Conservation (phyloP, 1,140 invertebrate species). For the Leptopilina boulardi region DNA sequence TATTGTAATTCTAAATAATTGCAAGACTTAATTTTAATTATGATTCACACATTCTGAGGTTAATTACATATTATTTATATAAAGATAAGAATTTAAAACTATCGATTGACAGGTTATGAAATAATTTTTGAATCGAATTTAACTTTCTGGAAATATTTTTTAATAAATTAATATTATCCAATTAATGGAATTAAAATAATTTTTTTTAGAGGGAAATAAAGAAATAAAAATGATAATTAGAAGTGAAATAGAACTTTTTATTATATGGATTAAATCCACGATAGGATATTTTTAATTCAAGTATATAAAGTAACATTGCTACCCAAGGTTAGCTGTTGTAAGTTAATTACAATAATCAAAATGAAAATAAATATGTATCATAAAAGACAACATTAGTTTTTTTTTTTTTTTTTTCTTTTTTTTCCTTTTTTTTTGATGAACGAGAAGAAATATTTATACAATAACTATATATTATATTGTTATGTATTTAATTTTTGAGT, state of each 20-base stretch:
- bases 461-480: no score
- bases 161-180: no score
- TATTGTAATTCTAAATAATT: no score
- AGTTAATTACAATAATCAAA: conserved; percentile 29
- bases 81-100: no score
- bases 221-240: neutral
- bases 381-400: conserved; percentile 20
- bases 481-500: conserved; percentile 23
- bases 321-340: neutral
- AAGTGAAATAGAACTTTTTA: conserved; percentile 33
- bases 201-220: neutral
- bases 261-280: conserved; percentile 7
- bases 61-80: no score
- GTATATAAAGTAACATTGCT: conserved; percentile 3
- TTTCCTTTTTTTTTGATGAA: neutral
- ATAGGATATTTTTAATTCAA: neutral
- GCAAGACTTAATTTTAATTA: neutral
- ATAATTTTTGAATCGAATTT: no score
- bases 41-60: no score
- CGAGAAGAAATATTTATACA: neutral
- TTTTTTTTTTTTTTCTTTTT: no score
- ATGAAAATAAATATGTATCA: conserved; percentile 32
- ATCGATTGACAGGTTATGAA: no score
- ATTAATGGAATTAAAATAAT: neutral
- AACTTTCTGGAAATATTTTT: no score